A percentile compares a stretch with the other conserved stretches of the same genome.
Conservation (phyloP, 2,888 invertebrate species). For the Dynastes tityus region DNA sequence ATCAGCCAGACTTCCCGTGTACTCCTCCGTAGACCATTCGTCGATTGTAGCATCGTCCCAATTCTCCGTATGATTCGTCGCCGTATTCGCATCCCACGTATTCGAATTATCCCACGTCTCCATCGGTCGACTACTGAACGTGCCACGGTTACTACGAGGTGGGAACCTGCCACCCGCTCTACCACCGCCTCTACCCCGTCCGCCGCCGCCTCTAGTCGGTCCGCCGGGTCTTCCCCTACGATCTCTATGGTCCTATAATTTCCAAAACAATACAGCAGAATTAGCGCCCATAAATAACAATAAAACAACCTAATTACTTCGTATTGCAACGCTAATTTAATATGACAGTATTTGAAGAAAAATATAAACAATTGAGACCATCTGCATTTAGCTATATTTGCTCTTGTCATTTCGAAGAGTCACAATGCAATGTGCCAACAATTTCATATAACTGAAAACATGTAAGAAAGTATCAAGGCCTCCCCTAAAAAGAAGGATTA, state of each 20-base stretch:
- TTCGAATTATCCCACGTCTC: slow-evolving; percentile 76
- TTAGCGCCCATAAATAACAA: background rate
- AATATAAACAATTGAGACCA: background rate
- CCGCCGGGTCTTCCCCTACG: slow-evolving; percentile 72
- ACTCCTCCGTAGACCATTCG: slow-evolving; percentile 86
- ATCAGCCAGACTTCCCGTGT: slow-evolving; percentile 94
- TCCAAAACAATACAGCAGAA: background rate
- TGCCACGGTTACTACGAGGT: slow-evolving; percentile 49
- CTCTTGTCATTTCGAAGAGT: too few relatives aligned
- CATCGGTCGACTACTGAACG: slow-evolving; percentile 69
- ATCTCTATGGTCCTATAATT: slow-evolving; percentile 64
- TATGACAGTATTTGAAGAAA: too few relatives aligned
- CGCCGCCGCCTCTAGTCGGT: slow-evolving; percentile 70
- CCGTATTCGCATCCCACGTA: slow-evolving; percentile 66
- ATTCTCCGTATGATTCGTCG: slow-evolving; percentile 71
- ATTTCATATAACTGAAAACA: too few relatives aligned
- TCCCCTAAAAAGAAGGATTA: too few relatives aligned
- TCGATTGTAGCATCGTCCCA: slow-evolving; percentile 79
- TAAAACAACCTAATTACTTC: too few relatives aligned
- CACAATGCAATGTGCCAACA: too few relatives aligned
- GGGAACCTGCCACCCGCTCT: slow-evolving; percentile 64
- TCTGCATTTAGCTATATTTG: too few relatives aligned
- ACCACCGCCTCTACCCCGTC: slow-evolving; percentile 71
- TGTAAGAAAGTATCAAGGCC: too few relatives aligned
- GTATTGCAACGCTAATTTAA: too few relatives aligned